Base-by-base conservation (phyloP, 2,113 vertebrate species). In the Grammomys surdaster region DNA sequence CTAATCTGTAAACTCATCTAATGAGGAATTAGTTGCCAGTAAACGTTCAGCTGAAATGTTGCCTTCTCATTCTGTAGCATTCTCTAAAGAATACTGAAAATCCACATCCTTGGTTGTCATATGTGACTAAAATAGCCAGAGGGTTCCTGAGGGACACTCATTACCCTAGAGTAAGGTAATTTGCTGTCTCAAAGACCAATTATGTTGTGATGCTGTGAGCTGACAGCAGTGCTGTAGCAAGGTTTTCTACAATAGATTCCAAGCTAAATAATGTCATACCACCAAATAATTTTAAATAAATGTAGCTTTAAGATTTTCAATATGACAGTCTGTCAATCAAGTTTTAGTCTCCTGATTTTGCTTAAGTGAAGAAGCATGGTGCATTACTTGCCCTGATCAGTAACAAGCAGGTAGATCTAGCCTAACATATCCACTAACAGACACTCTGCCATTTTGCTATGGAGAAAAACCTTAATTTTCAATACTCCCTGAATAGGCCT, bases 381-480 rank as follows among this genome's bases (percentile, higher is more conserved):
- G 33, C 67, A 86, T 94, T 90, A 92, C 54, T 94, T 94, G 84
- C 0, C 73, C 70, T 90, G 91, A 94, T 94, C 75, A 90, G 88
- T 89, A 92, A 90, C 8, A 95, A 95, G 81, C 65, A 97, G 60
- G 67, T 75, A 63, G 78, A 24, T 65, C 65, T 63, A 95, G 81
- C 70, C n/a, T 73, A 95, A 95, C 67, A 96, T 48, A 70, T 75
- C 87, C 73, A 80, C 89, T 89, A 93, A 94, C 28, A 87, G 78
- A 96, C 33, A 90, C 80, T 93, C 58, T 90, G 77, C 88, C 76
- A 96, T 93, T 97, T 77, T 81, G 46, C 84, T 88, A 88, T 1
- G 1, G 22, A 92, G 65, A 93, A 96, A 97, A 98, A 88, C 84
- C 70, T 94, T 95, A 77, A 94, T 96, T 94, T 97, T 95, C 90